Evolutionary conservation across 2,113 vertebrate species (phyloP), one percentile per base, ranked within the genome.

Genomic region (Rhombomys opimus): DNA sequence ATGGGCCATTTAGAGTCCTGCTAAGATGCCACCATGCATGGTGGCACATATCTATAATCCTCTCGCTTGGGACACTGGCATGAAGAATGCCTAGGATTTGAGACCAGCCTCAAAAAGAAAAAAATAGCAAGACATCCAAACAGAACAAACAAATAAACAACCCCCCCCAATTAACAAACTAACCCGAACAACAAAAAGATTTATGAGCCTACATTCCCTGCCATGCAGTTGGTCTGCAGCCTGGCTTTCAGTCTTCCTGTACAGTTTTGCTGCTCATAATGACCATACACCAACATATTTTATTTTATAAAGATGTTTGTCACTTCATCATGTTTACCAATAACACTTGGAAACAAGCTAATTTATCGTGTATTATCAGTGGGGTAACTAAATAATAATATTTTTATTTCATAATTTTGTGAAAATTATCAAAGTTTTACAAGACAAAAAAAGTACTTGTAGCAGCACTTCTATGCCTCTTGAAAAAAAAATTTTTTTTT

Each of bases 361-460:
- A 70, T 63, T 76, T 81, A 52, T 14, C 54, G 87, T 38, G 25
- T 73, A 63, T 63, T 82, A 92, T 70, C n/a, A 68, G 27, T 38
- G 35, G 32, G 61, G 89, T 52, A 38, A 11, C n/a, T 90, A 93
- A 95, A 82, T 82, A 91, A 77, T 5, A 2, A 20, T 41, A 30
- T 57, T 77, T 68, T 63, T 52, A 27, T 23, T 52, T 70, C 23
- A 78, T 54, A 94, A 93, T 85, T 89, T 87, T 96, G 89, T 70
- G 63, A 82, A 95, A 93, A 75, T 41, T 91, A 38, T 57, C 85
- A 92, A 89, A 86, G 76, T 86, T 86, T 82, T 84, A 70, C 18
- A 94, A 17, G 27, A 65, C 38, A 78, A 73, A 95, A 90, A 92
- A 50, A 46, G 72, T 87, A 7, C 52, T 81, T 90, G 41, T 30